phyloP scores from a whole-genome alignment of 2,797 vertebrate species.

The Phylloscopus collybita region DNA sequence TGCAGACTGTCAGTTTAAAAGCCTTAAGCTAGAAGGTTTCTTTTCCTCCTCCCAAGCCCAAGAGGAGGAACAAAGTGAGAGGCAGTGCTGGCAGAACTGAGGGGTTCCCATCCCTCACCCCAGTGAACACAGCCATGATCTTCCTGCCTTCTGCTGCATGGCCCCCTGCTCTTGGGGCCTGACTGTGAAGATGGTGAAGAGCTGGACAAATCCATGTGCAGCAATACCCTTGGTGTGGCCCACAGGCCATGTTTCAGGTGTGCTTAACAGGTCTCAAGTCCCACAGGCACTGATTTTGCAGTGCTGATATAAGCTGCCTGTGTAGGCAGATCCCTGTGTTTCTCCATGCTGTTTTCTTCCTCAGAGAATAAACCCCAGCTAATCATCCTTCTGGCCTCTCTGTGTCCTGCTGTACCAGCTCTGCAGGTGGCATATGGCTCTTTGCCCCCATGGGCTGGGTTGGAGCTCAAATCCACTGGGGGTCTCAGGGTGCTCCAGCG shows the following conservation, averaged over 20 bases:
- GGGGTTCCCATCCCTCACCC: background rate
- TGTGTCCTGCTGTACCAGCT: background rate
- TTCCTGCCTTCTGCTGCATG: background rate
- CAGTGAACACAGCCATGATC: accelerated
- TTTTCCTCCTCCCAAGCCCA: background rate
- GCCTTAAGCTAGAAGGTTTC: background rate
- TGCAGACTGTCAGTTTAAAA: background rate
- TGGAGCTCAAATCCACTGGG: background rate
- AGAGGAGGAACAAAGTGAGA: background rate
- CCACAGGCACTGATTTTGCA: background rate
- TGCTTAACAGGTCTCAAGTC: background rate
- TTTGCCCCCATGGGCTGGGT: background rate
- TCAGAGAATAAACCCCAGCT: background rate
- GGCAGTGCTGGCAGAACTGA: background rate
- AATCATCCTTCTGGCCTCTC: background rate
- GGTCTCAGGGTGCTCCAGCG: accelerated
- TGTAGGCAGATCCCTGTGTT: background rate
- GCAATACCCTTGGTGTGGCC: background rate
- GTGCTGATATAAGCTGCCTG: background rate
- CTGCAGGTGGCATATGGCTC: background rate
- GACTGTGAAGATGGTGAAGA: accelerated
- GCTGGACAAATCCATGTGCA: background rate
- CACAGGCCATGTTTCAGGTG: background rate
- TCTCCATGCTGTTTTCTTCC: background rate
- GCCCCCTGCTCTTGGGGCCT: background rate